Base-by-base conservation (phyloP, 2,113 vertebrate species). In the Lamprologus callipterus region DNA sequence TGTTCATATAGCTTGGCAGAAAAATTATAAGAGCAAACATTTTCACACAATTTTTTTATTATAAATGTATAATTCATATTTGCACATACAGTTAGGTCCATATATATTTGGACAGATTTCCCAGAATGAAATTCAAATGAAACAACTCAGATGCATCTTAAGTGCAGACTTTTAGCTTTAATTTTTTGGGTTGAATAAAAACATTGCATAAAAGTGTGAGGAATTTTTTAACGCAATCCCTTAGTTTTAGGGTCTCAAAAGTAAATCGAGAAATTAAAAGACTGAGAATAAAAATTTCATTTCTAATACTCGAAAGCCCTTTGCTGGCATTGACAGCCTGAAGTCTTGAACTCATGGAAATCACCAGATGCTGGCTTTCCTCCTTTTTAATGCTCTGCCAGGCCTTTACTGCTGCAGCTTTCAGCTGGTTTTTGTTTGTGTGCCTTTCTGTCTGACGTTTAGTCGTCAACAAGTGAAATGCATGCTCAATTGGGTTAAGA, bases 251-350 rank as follows among this genome's bases (percentile, higher is more conserved):
- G 10, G 60, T 65, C 0, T 65, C 60, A 65, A 8, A n/a, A n/a
- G 10, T 65, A 65, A 65, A n/a, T 65, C 2, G 6, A 35, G 17
- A 65, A 65, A 65, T 65, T n/a, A 65, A 65, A 65, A 12, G 17
- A 65, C 17, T 5, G 1, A 12, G 17, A 65, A 65, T n/a, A 37
- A 65, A 35, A 65, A 7, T 0, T 8, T n/a, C 4, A 65, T 65
- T 65, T 65, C 31, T 37, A 35, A n/a, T 0, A 65, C 60, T 37
- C 0, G 2, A 65, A 37, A n/a, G 3, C 31, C 60, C 0, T 65
- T 65, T 2, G 10, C 60, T 65, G 60, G 17, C 1, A 65, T 0
- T n/a, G 60, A 65, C 31, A 65, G 4, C 60, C 17, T 3, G 31
- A 63, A 63, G 31, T n/a, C 9, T 35, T 35, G 9, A 65, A 65